Evolutionary conservation across 1,140 invertebrate species (phyloP), one percentile per base, ranked within the genome.

Genomic region (Tyrophagus putrescentiae): DNA sequence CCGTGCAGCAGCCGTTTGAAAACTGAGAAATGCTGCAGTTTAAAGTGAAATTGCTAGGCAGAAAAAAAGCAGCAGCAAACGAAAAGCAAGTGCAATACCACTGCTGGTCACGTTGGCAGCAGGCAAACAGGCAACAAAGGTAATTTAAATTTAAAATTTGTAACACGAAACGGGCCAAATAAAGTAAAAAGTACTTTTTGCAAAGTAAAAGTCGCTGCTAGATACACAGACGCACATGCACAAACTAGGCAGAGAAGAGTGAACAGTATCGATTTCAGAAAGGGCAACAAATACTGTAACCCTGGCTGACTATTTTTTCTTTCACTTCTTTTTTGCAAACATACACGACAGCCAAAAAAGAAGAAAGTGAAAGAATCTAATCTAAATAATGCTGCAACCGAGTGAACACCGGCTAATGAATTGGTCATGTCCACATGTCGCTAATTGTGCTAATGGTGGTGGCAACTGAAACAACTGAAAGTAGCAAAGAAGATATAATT

Each of bases 131-230:
- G 23, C 31, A 21, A 6, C 45, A 48, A 7, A 48, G 45, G 45
- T 48, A 48, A 48, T 48, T 48, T 48, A 48, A 48, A 48, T 7
- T 48, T 48, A 48, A 6, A 48, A 48, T 48, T 48, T 48, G 7
- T 48, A 18, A 7, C n/a, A n/a, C n/a, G n/a, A n/a, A n/a, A n/a
- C n/a, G n/a, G n/a, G n/a, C n/a, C n/a, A n/a, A n/a, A n/a, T n/a
- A n/a, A n/a, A n/a, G n/a, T n/a, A n/a, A n/a, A n/a, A n/a, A n/a
- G n/a, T n/a, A n/a, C n/a, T n/a, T n/a, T n/a, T n/a, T n/a, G n/a
- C n/a, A n/a, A n/a, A n/a, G n/a, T n/a, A n/a, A n/a, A n/a, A n/a
- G n/a, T n/a, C n/a, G n/a, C n/a, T n/a, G n/a, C n/a, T n/a, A n/a
- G n/a, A n/a, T n/a, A n/a, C n/a, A 39, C 36, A 13, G 36, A 21